Evolutionary conservation across 37 sponge, comb jelly and placozoan species (phyloP).

Genomic region (Haliclona indistincta): DNA sequence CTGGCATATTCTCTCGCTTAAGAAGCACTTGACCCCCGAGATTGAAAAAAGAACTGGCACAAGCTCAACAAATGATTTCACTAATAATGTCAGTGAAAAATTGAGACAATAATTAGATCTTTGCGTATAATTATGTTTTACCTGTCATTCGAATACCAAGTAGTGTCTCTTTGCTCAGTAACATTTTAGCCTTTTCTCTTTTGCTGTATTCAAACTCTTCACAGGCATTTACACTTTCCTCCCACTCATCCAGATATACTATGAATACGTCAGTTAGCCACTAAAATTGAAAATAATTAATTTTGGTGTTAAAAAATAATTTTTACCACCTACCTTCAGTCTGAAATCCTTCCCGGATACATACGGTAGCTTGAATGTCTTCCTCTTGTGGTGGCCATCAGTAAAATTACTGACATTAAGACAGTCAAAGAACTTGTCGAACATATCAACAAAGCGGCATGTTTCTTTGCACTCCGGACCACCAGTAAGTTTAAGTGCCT

Average conservation of each 20-base stretch:
- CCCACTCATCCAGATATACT: conserved; percentile 15
- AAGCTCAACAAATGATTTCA: conserved; percentile 10
- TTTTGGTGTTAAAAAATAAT: not conserved
- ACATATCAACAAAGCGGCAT: not conserved
- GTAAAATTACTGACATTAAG: not conserved
- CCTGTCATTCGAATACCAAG: not conserved
- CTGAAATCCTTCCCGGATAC: not conserved
- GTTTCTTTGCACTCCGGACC: not conserved
- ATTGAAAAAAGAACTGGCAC: not conserved
- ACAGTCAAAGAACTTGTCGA: conserved; percentile 9
- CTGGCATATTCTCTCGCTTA: not conserved
- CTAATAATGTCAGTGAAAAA: not conserved
- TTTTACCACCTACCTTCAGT: not conserved
- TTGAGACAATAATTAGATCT: no score
- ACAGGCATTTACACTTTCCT: not conserved
- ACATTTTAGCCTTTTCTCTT: no score
- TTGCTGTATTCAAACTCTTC: no score
- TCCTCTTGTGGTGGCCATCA: not conserved
- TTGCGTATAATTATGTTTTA: no score
- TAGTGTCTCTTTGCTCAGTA: not conserved
- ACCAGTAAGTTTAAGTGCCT: not conserved
- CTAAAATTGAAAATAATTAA: not conserved
- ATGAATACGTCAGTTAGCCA: not conserved
- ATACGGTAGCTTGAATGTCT: not conserved
- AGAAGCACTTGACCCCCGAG: not conserved